Evolutionary conservation across 1,140 invertebrate genomes (phyloP), one percentile per base, ranked within the genome.

Genomic region (Amyelois transitella): DNA sequence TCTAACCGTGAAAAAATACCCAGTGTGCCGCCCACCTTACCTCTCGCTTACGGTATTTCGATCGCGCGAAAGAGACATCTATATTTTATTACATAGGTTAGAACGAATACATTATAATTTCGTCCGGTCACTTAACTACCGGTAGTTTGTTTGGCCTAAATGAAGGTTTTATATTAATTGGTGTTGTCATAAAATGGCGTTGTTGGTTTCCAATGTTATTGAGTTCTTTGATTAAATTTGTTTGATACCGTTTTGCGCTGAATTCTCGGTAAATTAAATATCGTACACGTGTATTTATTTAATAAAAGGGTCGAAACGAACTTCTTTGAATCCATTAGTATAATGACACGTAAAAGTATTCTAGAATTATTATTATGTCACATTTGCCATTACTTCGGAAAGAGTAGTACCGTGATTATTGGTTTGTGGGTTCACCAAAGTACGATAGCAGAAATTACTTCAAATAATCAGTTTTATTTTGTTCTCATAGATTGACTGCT

Each of bases 1-100:
- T 47, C 43, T 64, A 64, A 56, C 62, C 57, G 62, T 55, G 50
- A 64, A 64, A 64, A 64, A 63, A 63, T 55, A 55, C 44, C 53
- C 28, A 48, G 18, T 21, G 19, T 21, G 12, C 19, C 45, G 45
- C 45, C 45, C 45, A 48, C 54, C 51, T 22, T 28, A n/a, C 22
- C 53, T 43, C 51, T 55, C 49, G 51, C 57, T 60, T 56, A 64
- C 62, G 62, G 62, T 59, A 60, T 64, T 64, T 60, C 57, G 57
- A 60, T 48, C 57, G 62, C 17, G 62, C 54, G 54, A 64, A 21
- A 60, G 54, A 45, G 62, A 64, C 38, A 49, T 45, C 20, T 53
- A 32, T 18, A 49, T 14, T 18, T 6, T 25, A 17, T 18, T 18
- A 1, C 10, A 12, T 18, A 25, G 17, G 47, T 25, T 20, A 54